Evolutionary conservation across 2,113 vertebrate species (phyloP), one percentile per base, ranked within the genome.

Genomic region (Neomonachus schauinslandi): DNA sequence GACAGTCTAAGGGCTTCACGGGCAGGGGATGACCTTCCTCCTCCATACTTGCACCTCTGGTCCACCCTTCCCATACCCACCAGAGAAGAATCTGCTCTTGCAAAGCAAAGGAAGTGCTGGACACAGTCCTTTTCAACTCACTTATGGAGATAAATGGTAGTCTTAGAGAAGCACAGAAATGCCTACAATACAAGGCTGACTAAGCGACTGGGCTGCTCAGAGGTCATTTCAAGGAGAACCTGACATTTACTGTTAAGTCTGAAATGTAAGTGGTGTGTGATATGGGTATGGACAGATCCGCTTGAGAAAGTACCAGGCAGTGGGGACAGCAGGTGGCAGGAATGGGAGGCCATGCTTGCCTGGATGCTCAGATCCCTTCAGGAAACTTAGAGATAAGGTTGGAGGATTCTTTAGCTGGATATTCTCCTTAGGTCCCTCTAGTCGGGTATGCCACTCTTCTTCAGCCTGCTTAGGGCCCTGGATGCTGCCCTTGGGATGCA

Each of bases 261-360:
- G 79, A 59, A 57, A 91, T 57, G 28, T n/a, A 57, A 89, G 61
- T 51, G 31, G 26, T 0, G 2, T 80, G 26, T 51, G 69, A 71
- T 31, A 21, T 14, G 8, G 11, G 26, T 6, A 18, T 16, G 33
- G 36, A 19, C 5, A 49, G 59, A 57, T 11, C 10, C 12, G 21
- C 55, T 33, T 42, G 63, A 96, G 2, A 80, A 92, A 46, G 46
- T 0, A 10, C 16, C 42, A 63, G 33, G n/a, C 12, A 33, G 11
- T 67, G 42, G n/a, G 81, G 76, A 63, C 2, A 51, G n/a, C 24
- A 63, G 14, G 76, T 19, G 24, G 11, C 33, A 88, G 65, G 22
- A 84, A 53, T 3, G 2, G 3, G 6, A 19, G n/a, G 8, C 16
- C 15, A 7, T 0, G 0, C 28, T 86, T 24, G 24, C 22, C 55